Conservation (phyloP, 2,797 vertebrate species). For the Galaxias olidus region DNA sequence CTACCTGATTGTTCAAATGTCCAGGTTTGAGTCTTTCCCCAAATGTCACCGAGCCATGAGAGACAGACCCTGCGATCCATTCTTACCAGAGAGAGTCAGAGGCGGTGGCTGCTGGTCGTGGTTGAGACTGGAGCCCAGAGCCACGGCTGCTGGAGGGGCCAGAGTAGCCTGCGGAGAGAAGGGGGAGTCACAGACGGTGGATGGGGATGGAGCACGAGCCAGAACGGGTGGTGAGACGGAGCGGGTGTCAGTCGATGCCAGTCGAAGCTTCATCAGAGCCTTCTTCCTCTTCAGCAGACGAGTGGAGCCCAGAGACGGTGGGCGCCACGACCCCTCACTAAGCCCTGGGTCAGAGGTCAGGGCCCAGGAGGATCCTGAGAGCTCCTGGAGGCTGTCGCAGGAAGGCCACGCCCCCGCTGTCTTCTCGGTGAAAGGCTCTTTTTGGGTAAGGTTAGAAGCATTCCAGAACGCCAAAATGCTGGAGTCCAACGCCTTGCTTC, state of each 20-base stretch:
- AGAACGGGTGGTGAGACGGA: not conserved
- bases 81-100: slow-evolving; percentile 72
- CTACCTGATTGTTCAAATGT: no score
- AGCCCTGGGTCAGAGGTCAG: slow-evolving; percentile 1
- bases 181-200: not conserved
- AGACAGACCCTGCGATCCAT: not conserved
- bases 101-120: slow-evolving; percentile 44
- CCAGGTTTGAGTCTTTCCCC: no score
- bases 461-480: slow-evolving; percentile 71
- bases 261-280: slow-evolving; percentile 58
- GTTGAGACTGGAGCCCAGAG: not conserved
- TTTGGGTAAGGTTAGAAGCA: slow-evolving; percentile 47
- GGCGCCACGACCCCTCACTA: not conserved
- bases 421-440: not conserved
- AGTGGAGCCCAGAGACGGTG: slow-evolving; percentile 15
- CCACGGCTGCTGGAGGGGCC: not conserved
- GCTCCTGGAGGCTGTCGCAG: slow-evolving; percentile 70
- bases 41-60: no score
- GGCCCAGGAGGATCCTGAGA: slow-evolving; percentile 37
- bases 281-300: slow-evolving; percentile 73
- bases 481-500: slow-evolving; percentile 65
- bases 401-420: slow-evolving; percentile 61
- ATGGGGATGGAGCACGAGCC: not conserved
- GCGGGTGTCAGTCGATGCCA: slow-evolving; percentile 31
- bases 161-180: not conserved